Evolutionary conservation across 1,140 invertebrate species (phyloP), one percentile per base, ranked within the genome.

Genomic region (Linepithema humile): DNA sequence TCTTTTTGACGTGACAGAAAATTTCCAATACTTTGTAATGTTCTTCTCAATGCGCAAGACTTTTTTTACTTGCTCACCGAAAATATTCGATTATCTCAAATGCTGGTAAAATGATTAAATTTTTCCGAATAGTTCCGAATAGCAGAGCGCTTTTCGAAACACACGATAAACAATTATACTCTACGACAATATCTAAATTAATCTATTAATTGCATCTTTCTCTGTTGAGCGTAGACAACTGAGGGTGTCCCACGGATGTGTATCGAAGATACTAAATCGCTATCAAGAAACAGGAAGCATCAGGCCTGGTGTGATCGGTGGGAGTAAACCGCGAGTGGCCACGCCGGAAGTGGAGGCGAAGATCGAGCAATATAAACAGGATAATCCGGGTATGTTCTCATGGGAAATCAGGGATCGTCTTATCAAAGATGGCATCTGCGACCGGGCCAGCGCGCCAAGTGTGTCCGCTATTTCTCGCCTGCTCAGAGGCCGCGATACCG

Each of bases 331-430:
- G 0, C 93, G 97, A 6, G 96, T 97, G 0, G 96, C 97, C 10
- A 97, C 97, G 0, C 97, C 97, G 0, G 97, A 97, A 87, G 96
- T 98, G 3, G 98, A 98, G 89, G 95, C 95, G 38, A 95, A 97
- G 85, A 98, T 99, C 84, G 97, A 98, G 87, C 96, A 97, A 83
- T 98, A 98, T 93, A 98, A 98, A 90, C 95, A 96, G 50, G 97
- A 97, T 88, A 98, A 98, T 94, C 98, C 98, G 0, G 96, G 97
- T 59, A 97, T 98, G 88, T 99, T 98, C 94, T 97, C 97, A 45
- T 98, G 97, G 97, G 98, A 99, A 95, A 98, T 98, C 62, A 94
- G 98, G 35, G 98, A 98, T 90, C 96, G 97, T 88, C 93, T 97
- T 86, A 97, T 97, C 89, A 97, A 97, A 90, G 97, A 98, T 84